phyloP scores from a whole-genome alignment of 2,797 vertebrate genomes.

The Paramormyrops hopkinsi region DNA sequence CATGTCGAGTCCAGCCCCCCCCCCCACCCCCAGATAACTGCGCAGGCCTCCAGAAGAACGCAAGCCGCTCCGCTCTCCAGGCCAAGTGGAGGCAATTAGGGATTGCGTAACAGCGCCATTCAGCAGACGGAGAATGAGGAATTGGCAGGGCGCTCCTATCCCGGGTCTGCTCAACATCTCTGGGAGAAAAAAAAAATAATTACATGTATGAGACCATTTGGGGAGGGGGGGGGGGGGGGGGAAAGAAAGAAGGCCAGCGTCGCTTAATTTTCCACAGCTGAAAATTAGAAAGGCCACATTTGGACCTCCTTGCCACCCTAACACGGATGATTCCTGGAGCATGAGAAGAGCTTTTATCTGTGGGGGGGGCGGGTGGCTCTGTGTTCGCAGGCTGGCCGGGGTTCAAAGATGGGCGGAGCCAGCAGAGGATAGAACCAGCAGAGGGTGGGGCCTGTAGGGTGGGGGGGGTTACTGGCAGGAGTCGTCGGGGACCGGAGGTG shows the following conservation, averaged over 20 bases:
- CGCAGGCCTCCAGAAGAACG: background rate
- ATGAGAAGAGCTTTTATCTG: background rate
- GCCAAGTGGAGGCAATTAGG: constrained; percentile 62
- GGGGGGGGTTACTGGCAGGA: background rate
- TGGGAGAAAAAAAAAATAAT: constrained; percentile 10
- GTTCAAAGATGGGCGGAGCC: background rate
- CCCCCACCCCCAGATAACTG: constrained; percentile 5
- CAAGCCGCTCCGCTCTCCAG: constrained; percentile 20
- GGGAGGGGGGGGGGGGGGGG: background rate
- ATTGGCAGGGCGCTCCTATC: constrained; percentile 48
- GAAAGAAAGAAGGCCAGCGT: constrained; percentile 13
- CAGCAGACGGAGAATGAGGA: constrained; percentile 53
- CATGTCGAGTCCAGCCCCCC: background rate
- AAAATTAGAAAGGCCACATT: constrained; percentile 12
- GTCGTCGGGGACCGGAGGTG: background rate
- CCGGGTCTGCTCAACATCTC: constrained; percentile 36
- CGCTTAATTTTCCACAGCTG: constrained; percentile 22
- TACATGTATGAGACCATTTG: constrained; percentile 19
- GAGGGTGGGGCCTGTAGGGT: background rate
- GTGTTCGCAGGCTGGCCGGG: background rate
- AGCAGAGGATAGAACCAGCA: background rate
- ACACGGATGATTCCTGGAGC: background rate
- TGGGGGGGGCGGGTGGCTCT: too few species aligned
- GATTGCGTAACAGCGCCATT: constrained; percentile 55
- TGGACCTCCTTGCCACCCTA: background rate